Percentiles rank a stretch among this genome's conserved stretches.
Evolutionary conservation across 2,797 vertebrate species (phyloP).

Genomic region (Holocentrus rufus): DNA sequence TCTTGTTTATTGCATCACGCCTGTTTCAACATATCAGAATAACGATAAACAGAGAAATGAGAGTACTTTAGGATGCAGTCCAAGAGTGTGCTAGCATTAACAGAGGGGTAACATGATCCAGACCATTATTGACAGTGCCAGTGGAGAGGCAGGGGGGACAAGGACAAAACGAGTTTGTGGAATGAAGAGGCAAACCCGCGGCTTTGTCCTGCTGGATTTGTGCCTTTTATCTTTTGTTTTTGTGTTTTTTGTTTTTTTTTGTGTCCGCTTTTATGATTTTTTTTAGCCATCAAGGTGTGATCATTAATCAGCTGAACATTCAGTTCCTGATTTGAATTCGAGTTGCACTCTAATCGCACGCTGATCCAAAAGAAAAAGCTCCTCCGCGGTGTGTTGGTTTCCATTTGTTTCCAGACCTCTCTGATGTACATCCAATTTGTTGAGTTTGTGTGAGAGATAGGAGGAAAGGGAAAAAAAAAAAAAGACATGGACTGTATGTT

Average conservation of each 20-base stretch:
- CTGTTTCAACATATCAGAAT: slow-evolving; percentile 82
- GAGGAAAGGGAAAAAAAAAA: not conserved
- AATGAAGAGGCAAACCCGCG: slow-evolving; percentile 45
- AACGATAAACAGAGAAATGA: slow-evolving; percentile 77
- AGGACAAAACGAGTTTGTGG: slow-evolving; percentile 67
- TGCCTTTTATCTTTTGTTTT: slow-evolving; percentile 22
- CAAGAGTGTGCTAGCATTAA: slow-evolving; percentile 70
- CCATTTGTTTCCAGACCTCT: slow-evolving; percentile 11
- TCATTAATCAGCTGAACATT: slow-evolving; percentile 17
- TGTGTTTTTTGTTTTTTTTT: no score
- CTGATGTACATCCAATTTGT: slow-evolving; percentile 21
- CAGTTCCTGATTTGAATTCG: slow-evolving; percentile 23
- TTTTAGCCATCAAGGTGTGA: slow-evolving; percentile 35
- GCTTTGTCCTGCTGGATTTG: slow-evolving; percentile 24
- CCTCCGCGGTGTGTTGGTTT: slow-evolving; percentile 12
- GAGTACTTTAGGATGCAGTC: slow-evolving; percentile 73
- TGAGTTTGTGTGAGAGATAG: slow-evolving; percentile 5
- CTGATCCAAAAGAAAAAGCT: slow-evolving; percentile 11
- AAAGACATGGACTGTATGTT: not conserved
- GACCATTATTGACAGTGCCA: slow-evolving; percentile 70
- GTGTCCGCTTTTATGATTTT: not conserved
- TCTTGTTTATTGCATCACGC: slow-evolving; percentile 78
- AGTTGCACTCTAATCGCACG: slow-evolving; percentile 10
- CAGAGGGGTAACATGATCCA: slow-evolving; percentile 75
- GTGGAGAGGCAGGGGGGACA: slow-evolving; percentile 59